Conservation (phyloP, 2,888 invertebrate species). For the Carcina quercana region DNA sequence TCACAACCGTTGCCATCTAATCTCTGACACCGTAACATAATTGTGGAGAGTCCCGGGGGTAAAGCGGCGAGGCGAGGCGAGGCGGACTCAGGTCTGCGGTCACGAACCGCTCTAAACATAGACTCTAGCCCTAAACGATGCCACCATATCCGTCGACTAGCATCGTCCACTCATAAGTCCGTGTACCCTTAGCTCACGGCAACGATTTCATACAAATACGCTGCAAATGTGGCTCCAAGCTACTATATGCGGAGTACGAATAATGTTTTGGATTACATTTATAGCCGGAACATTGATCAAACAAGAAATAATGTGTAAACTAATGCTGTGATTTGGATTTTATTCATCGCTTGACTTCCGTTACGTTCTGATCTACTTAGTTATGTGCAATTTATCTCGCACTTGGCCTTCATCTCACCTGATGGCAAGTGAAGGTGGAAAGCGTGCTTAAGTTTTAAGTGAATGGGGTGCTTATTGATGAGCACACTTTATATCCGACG, state of each 20-base stretch:
- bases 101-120: slow-evolving; percentile 65
- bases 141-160: slow-evolving; percentile 62
- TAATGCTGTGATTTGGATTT: no score
- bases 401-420: no score
- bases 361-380: no score
- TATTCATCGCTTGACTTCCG: no score
- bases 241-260: neutral
- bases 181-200: slow-evolving; percentile 37
- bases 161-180: slow-evolving; percentile 45
- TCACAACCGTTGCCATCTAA: slow-evolving; percentile 42
- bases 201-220: slow-evolving; percentile 20
- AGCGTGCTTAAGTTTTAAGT: no score
- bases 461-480: no score
- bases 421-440: no score
- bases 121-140: slow-evolving; percentile 60
- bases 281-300: slow-evolving; percentile 14
- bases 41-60: slow-evolving; percentile 50
- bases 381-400: no score
- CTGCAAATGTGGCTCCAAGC: no score
- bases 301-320: no score
- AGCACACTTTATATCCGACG: no score
- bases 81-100: slow-evolving; percentile 44
- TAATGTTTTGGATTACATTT: no score
- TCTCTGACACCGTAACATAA: slow-evolving; percentile 62
- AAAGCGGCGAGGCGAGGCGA: slow-evolving; percentile 55